These are phyloP conservation scores for Ricordea florida DNA, from an alignment of 92 coral and sea anemone genomes.

Conservation along the genomic window DNA sequence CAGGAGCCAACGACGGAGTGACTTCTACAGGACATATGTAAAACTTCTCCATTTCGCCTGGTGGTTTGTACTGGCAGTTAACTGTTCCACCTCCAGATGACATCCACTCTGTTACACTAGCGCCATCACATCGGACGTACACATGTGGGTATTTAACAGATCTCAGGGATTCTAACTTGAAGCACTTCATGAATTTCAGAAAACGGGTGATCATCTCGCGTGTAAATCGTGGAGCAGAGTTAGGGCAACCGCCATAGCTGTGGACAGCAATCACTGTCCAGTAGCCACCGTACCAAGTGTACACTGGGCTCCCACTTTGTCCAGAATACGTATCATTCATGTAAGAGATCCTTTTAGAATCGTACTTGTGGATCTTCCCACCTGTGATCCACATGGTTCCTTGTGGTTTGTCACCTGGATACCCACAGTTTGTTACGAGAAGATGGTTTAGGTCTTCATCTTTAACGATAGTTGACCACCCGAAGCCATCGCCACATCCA, in stretches of 20 bases:
- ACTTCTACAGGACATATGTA: slow-evolving; percentile 30
- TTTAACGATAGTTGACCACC: slow-evolving; percentile 26
- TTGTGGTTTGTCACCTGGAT: slow-evolving; percentile 30
- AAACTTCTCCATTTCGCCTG: background rate
- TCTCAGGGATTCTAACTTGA: background rate
- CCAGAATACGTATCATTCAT: slow-evolving; percentile 31
- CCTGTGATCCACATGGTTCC: slow-evolving; percentile 27
- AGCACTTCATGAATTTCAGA: slow-evolving; percentile 20
- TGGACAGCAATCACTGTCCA: slow-evolving; percentile 52
- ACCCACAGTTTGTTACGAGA: slow-evolving; percentile 44
- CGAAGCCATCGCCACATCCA: slow-evolving; percentile 42
- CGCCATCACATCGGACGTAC: slow-evolving; percentile 31
- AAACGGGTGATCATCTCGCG: slow-evolving; percentile 31
- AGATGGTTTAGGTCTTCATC: slow-evolving; percentile 19
- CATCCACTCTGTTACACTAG: background rate
- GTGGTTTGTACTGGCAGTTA: slow-evolving; percentile 42
- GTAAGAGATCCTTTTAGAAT: slow-evolving; percentile 21
- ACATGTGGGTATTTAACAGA: slow-evolving; percentile 8
- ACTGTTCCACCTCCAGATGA: slow-evolving; percentile 15
- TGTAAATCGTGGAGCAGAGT: slow-evolving; percentile 51
- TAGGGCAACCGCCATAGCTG: slow-evolving; percentile 23
- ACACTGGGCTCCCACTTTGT: slow-evolving; percentile 57
- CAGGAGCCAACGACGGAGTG: slow-evolving; percentile 1
- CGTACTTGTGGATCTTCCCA: too few species aligned
- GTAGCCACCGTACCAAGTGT: slow-evolving; percentile 49